phyloP scores from a whole-genome alignment of 2,113 vertebrate genomes.

The Thinocorus orbignyianus region DNA sequence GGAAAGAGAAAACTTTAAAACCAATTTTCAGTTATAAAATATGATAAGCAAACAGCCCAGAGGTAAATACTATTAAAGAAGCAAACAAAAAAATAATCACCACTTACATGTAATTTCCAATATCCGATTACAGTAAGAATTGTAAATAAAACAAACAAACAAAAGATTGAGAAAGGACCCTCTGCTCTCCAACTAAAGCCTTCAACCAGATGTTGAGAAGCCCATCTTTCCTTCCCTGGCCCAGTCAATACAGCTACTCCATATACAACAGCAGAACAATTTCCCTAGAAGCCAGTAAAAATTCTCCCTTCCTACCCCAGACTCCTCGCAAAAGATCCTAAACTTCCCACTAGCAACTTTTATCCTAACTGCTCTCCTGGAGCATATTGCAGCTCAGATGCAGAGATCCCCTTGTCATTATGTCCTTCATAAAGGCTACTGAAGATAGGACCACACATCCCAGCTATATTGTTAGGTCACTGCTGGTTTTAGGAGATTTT shows the following conservation, averaged over 20 bases:
- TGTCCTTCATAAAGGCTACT: not conserved
- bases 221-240: not conserved
- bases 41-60: not conserved
- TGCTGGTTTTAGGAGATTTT: not conserved
- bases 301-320: not conserved
- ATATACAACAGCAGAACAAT: not conserved
- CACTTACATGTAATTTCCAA: not conserved
- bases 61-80: constrained; percentile 23
- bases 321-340: not conserved
- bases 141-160: not conserved
- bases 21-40: constrained; percentile 9
- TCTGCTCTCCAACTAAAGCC: not conserved
- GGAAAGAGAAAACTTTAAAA: constrained; percentile 33
- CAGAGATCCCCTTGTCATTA: not conserved
- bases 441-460: fast-evolving
- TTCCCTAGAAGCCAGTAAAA: not conserved
- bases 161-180: not conserved
- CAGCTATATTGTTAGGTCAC: not conserved
- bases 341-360: not conserved
- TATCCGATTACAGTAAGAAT: not conserved
- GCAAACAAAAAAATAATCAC: not conserved
- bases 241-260: not conserved
- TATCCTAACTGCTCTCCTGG: not conserved
- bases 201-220: not conserved
- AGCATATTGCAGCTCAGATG: not conserved